Evolutionary conservation across 2,888 invertebrate species (phyloP).

Genomic region (Eubasilissa splendida): DNA sequence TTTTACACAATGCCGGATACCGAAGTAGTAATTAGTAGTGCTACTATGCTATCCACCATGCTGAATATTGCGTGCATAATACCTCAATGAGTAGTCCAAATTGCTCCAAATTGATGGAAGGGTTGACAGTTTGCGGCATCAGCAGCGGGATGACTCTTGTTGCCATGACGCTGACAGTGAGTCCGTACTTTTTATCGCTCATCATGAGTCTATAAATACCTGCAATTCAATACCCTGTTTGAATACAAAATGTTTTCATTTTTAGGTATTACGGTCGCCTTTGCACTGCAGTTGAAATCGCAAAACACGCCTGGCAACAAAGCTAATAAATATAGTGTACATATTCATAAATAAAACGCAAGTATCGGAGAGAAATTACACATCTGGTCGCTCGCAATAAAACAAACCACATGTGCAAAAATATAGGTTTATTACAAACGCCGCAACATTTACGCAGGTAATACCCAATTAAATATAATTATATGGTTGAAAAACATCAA

Average conservation of each 20-base stretch:
- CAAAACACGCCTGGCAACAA: too few relatives aligned
- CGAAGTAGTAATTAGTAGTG: too few relatives aligned
- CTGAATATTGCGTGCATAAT: slow-evolving; percentile 11
- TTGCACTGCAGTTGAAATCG: background rate
- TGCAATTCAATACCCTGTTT: slow-evolving; percentile 64
- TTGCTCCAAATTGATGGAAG: slow-evolving; percentile 86
- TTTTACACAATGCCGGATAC: too few relatives aligned
- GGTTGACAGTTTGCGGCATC: slow-evolving; percentile 93
- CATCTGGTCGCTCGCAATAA: too few relatives aligned
- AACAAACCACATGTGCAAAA: too few relatives aligned
- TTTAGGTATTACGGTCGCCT: background rate
- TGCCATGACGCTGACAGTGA: slow-evolving; percentile 93
- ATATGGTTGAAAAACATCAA: too few relatives aligned
- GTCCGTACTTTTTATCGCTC: slow-evolving; percentile 90
- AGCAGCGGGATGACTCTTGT: slow-evolving; percentile 94
- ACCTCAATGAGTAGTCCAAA: slow-evolving; percentile 83
- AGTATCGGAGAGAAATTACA: too few relatives aligned
- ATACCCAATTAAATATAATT: too few relatives aligned
- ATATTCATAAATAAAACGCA: too few relatives aligned
- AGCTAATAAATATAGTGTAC: too few relatives aligned
- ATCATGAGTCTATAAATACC: slow-evolving; percentile 94
- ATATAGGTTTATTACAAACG: too few relatives aligned
- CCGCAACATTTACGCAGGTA: too few relatives aligned
- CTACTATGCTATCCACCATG: background rate
- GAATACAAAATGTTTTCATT: background rate